Base-by-base conservation (phyloP, 2,888 invertebrate species). In the Hipparchia sbordonii region DNA sequence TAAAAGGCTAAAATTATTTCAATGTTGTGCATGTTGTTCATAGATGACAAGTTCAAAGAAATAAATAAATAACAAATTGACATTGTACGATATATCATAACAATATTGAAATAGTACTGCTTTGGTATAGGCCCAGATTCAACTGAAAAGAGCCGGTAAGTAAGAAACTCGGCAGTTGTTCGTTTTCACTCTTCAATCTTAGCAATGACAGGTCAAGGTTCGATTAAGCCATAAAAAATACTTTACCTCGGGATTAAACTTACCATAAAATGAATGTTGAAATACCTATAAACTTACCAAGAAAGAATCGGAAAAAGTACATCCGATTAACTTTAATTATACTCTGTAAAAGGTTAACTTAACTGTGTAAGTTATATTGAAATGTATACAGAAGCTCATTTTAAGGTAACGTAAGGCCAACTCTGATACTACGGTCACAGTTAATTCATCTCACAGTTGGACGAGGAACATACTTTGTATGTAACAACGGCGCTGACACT, bases 241-340 rank as follows among this genome's bases (percentile, higher is more conserved):
- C n/a, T 12, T 39, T 62, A 54, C 54, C 66, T 39, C 39, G n/a
- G 52, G 52, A 54, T 66, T 54, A 66, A 57, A 57, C 13, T 8
- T 23, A 48, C 8, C 48, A 48, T 9, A 63, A 48, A 62, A 13
- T 62, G 9, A 62, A 48, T 48, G n/a, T 66, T 52, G 63, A 51
- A 63, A 51, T 66, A 66, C 54, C 66, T 39, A 66, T 52, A 54
- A 66, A 45, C 54, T 54, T 45, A 13, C 54, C 67, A n/a, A 57
- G 46, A 57, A 67, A 57, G 10, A 13, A 67, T 67, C 67, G 9
- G 57, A 23, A 59, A 39, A 57, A 67, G 57, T 57, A 67, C 57
- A 48, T 57, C 12, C 67, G 67, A 59, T 57, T 46, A 67, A 67
- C 57, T 57, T 57, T 67, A 67, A 67, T 67, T 67, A 67, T 23